Evolutionary conservation across 1,140 invertebrate genomes (phyloP), one percentile per base, ranked within the genome.

Genomic region (Ceratitis capitata): DNA sequence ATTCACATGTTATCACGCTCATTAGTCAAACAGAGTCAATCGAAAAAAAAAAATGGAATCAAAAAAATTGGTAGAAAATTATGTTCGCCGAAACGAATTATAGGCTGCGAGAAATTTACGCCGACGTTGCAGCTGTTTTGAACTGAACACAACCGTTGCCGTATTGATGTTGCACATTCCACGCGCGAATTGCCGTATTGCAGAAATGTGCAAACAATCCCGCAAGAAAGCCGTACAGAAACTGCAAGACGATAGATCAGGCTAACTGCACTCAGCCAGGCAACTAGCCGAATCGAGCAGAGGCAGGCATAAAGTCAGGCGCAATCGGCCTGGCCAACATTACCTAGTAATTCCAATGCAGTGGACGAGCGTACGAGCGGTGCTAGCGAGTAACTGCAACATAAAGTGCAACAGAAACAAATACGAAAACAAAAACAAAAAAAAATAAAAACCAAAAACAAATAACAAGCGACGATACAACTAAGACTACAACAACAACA

Each of bases 161-260:
- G 47, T 53, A 12, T 78, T 42, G 39, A 6, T 35, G 69, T 78
- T 78, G 69, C 69, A 78, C 69, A 39, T 85, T 51, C 49, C 69
- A 82, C 74, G 74, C 85, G 88, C 87, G 87, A 89, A 85, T 86
- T 87, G 88, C 89, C 88, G 88, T 87, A 87, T 87, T 87, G 89
- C 89, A 89, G 89, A 88, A 90, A 89, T 78, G 86, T 87, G 89
- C 83, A 89, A 91, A 91, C 89, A 91, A 88, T 91, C 89, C 89
- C 89, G 89, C 89, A 90, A 91, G 89, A 91, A 91, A 91, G 89
- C 89, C 89, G 89, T 90, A 89, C 88, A 89, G 89, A 90, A 91
- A 91, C 89, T 91, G 89, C 89, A 91, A 89, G 89, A 89, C 89
- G 88, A 89, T 89, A 85, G 87, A 53, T 82, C 42, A 42, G 85